phyloP scores from a whole-genome alignment of 2,113 vertebrate genomes.

The Trematomus loennbergii region DNA sequence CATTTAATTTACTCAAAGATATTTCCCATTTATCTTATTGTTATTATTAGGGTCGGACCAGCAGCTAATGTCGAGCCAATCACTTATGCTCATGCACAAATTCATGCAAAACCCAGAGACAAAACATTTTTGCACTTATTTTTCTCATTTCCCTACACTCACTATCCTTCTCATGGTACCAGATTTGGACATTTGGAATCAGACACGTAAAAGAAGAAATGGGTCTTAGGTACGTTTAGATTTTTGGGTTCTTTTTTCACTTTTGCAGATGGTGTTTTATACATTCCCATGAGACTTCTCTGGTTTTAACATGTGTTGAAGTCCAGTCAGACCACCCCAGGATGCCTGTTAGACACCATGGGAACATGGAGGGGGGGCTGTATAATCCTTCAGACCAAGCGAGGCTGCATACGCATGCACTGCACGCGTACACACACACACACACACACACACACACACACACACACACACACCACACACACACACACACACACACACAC shows the following conservation, averaged over 20 bases:
- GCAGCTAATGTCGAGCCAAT: background rate
- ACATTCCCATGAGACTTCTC: conserved; percentile 58
- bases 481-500: conserved; percentile 1
- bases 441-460: conserved; percentile 10
- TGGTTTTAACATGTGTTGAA: conserved; percentile 63
- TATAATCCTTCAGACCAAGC: conserved; percentile 55
- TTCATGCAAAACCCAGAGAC: conserved; percentile 1
- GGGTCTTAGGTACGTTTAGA: conserved; percentile 44
- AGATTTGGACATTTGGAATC: conserved; percentile 6
- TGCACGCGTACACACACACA: background rate
- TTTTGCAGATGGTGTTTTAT: conserved; percentile 57
- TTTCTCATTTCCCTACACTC: background rate
- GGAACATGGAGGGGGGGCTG: conserved; percentile 52
- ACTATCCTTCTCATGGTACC: background rate
- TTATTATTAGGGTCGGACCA: conserved; percentile 3
- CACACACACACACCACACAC: conserved; percentile 22
- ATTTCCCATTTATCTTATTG: background rate
- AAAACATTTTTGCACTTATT: background rate
- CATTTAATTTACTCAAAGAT: background rate
- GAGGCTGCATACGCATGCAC: conserved; percentile 34
- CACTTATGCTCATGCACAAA: conserved; percentile 1
- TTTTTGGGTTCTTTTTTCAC: conserved; percentile 34
- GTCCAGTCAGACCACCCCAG: conserved; percentile 53
- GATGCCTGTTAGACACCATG: conserved; percentile 77
- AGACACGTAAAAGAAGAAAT: background rate